Percentiles rank a stretch among this genome's conserved stretches.
Conservation (phyloP, 2,797 vertebrate species). For the Mus spretus region DNA sequence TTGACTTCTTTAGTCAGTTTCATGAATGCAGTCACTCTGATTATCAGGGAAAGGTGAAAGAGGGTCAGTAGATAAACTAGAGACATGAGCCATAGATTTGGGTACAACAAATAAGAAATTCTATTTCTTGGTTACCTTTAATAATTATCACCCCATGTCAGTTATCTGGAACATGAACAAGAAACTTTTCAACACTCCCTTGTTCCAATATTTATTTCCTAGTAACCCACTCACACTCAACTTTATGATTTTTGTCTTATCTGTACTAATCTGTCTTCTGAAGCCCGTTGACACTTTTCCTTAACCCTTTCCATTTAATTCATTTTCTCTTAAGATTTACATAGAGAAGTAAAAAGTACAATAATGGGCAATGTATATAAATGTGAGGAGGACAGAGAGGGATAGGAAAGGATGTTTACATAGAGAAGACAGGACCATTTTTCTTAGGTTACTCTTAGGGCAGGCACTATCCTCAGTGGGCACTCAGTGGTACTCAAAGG, state of each 20-base stretch:
- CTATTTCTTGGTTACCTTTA: background rate
- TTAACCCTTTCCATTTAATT: background rate
- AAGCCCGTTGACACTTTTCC: background rate
- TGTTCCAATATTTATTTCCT: background rate
- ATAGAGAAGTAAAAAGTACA: background rate
- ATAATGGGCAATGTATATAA: too few species aligned
- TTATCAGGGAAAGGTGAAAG: background rate
- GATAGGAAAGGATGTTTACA: background rate
- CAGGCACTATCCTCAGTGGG: background rate
- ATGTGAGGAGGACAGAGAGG: background rate
- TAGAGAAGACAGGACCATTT: too few species aligned
- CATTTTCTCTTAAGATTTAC: background rate
- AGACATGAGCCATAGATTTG: background rate
- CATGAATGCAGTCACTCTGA: background rate
- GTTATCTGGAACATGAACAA: background rate
- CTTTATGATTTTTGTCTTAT: background rate
- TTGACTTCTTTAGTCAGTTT: background rate
- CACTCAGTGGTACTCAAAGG: too few species aligned
- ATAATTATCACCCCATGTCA: background rate
- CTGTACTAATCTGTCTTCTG: background rate
- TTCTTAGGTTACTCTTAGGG: background rate
- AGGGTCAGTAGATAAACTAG: background rate
- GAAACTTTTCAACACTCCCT: background rate
- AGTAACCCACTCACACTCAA: background rate
- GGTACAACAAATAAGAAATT: background rate